phyloP scores from a whole-genome alignment of 2,888 invertebrate species.

The Drosophila maculinotata region DNA sequence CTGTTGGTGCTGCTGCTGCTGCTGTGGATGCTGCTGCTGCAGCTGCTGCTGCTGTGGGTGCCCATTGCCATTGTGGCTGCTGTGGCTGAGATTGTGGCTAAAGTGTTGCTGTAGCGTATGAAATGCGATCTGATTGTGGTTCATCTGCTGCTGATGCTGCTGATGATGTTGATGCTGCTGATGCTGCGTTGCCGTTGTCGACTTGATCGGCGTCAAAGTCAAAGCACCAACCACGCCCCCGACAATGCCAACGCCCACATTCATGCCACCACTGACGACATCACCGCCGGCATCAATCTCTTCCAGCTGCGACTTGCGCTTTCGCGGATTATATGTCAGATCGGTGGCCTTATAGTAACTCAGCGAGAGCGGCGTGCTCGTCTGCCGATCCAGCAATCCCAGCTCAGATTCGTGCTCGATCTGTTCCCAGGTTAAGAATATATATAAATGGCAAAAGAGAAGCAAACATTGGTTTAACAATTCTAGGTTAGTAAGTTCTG shows the following conservation, averaged over 20 bases:
- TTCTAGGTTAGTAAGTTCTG: not conserved
- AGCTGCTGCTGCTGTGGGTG: slow-evolving; percentile 55
- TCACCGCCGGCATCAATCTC: slow-evolving; percentile 41
- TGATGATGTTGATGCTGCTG: slow-evolving; percentile 41
- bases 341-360: slow-evolving; percentile 78
- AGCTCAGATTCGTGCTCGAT: slow-evolving; percentile 79
- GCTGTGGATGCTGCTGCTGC: slow-evolving; percentile 46
- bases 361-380: slow-evolving; percentile 76
- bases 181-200: slow-evolving; percentile 21
- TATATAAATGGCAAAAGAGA: too few relatives aligned
- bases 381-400: slow-evolving; percentile 66
- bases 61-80: slow-evolving; percentile 55
- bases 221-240: slow-evolving; percentile 69
- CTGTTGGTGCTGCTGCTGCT: slow-evolving; percentile 55
- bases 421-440: too few relatives aligned
- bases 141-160: slow-evolving; percentile 55
- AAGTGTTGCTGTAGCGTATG: slow-evolving; percentile 73
- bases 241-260: slow-evolving; percentile 48
- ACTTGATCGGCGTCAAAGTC: slow-evolving; percentile 73
- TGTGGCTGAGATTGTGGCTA: slow-evolving; percentile 65
- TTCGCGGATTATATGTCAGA: slow-evolving; percentile 72
- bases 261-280: slow-evolving; percentile 22
- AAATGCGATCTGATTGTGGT: slow-evolving; percentile 75
- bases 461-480: not conserved
- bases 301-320: slow-evolving; percentile 69